Conservation (phyloP, 2,113 vertebrate genomes). For the Centrocercus urophasianus region DNA sequence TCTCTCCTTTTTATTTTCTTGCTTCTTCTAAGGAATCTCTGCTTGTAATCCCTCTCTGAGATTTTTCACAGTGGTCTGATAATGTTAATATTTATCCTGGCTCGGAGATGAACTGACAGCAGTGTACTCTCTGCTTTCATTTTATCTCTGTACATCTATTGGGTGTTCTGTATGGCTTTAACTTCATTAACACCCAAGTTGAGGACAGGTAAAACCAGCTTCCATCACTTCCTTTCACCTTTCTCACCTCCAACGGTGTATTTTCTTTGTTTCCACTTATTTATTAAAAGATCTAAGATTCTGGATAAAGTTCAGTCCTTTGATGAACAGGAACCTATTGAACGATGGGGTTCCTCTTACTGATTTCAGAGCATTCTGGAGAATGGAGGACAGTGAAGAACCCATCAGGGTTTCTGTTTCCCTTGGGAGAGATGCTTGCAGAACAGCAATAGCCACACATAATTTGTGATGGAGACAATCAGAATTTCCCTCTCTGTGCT, state of each 20-base stretch:
- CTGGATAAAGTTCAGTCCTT: neutral
- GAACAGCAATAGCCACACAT: neutral
- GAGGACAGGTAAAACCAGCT: neutral
- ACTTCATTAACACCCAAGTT: neutral
- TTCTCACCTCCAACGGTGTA: neutral
- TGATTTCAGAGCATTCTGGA: neutral
- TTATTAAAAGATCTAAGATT: neutral
- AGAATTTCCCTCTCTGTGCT: neutral
- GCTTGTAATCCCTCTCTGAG: conserved; percentile 80
- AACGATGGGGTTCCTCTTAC: neutral
- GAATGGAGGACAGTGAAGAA: neutral
- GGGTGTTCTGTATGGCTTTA: conserved; percentile 37
- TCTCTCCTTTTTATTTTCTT: neutral
- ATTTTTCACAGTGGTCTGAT: conserved; percentile 85
- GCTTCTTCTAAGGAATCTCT: conserved; percentile 80
- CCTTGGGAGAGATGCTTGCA: neutral
- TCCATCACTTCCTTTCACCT: neutral
- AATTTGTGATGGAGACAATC: neutral
- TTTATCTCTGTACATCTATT: conserved; percentile 57
- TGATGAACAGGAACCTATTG: neutral
- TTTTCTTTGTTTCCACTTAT: neutral
- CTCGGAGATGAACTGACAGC: conserved; percentile 68
- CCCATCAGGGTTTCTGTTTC: neutral
- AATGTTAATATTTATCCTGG: conserved; percentile 88
- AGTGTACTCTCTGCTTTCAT: conserved; percentile 9